Conservation (phyloP, 1,140 invertebrate species). For the Hormaphis cornu region DNA sequence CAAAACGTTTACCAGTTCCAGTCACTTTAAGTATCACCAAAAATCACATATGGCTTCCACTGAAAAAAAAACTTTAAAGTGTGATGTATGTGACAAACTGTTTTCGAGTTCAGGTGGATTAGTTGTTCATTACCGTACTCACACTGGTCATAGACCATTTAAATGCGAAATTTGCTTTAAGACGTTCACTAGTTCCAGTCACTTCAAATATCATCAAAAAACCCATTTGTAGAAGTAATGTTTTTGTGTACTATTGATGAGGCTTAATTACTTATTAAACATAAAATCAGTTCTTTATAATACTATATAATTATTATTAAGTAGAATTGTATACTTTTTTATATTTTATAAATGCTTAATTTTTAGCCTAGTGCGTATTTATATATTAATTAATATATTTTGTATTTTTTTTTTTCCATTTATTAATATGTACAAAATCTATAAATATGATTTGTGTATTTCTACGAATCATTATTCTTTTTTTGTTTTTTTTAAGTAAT, state of each 20-base stretch:
- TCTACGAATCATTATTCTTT: background rate
- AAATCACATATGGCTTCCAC: constrained; percentile 8
- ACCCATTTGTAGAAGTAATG: background rate
- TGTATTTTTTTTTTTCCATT: too few relatives aligned
- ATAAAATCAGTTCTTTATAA: background rate
- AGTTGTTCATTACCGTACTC: constrained; percentile 30
- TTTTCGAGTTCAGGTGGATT: constrained; percentile 28
- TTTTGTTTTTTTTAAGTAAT: background rate
- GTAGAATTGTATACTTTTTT: too few relatives aligned
- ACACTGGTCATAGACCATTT: constrained; percentile 33
- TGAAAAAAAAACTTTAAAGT: constrained; percentile 54
- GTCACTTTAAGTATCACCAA: constrained; percentile 28
- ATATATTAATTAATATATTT: background rate
- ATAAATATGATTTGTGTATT: background rate
- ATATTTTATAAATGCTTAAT: background rate
- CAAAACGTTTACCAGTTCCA: constrained; percentile 30
- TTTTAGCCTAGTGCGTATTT: background rate
- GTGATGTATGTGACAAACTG: constrained; percentile 38
- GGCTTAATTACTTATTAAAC: background rate
- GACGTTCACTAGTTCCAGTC: constrained; percentile 30
- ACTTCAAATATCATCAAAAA: constrained; percentile 23
- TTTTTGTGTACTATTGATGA: too few relatives aligned
- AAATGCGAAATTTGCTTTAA: constrained; percentile 34
- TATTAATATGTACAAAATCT: background rate
- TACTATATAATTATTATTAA: too few relatives aligned